A percentile compares a stretch with the other conserved stretches of the same genome.
phyloP scores from a whole-genome alignment of 2,113 vertebrate genomes.

The Globicephala melas region DNA sequence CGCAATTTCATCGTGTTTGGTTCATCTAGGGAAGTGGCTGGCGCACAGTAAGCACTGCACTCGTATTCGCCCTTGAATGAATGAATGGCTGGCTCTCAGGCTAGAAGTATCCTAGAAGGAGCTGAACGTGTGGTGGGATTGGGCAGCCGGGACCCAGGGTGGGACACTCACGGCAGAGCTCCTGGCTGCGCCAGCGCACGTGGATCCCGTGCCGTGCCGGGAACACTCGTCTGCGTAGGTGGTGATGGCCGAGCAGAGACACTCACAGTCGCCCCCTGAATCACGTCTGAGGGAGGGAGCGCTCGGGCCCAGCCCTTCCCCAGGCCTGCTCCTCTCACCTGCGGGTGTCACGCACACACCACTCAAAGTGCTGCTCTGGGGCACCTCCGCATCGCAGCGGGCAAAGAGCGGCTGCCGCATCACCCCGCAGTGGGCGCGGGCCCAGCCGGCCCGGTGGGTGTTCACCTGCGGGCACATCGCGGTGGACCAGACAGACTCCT shows the following conservation, averaged over 20 bases:
- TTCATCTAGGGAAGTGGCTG: not conserved
- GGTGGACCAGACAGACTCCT: rapidly evolving
- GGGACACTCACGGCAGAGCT: conserved; percentile 88
- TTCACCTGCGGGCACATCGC: too few species aligned
- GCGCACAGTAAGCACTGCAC: not conserved
- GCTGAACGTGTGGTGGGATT: rapidly evolving
- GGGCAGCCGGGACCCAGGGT: rapidly evolving
- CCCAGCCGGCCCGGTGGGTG: too few species aligned
- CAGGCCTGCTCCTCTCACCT: conserved; percentile 80
- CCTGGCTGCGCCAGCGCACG: conserved; percentile 91
- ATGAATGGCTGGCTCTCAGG: not conserved
- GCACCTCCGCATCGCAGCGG: conserved; percentile 85
- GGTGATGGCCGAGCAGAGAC: conserved; percentile 92
- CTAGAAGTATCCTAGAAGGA: not conserved
- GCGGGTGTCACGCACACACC: conserved; percentile 93
- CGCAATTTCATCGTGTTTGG: not conserved
- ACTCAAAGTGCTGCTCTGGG: conserved; percentile 91
- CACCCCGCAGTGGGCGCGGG: conserved; percentile 84
- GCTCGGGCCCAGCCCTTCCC: rapidly evolving
- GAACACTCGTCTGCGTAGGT: conserved; percentile 90
- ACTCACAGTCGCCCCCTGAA: conserved; percentile 93
- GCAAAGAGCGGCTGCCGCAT: conserved; percentile 86
- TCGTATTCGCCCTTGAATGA: not conserved
- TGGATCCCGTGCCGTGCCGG: conserved; percentile 77
- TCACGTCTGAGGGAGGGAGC: conserved; percentile 77